These are phyloP conservation scores for Dendrolimus houi DNA, from an alignment of 2,888 invertebrate genomes.

Conservation along the genomic window DNA sequence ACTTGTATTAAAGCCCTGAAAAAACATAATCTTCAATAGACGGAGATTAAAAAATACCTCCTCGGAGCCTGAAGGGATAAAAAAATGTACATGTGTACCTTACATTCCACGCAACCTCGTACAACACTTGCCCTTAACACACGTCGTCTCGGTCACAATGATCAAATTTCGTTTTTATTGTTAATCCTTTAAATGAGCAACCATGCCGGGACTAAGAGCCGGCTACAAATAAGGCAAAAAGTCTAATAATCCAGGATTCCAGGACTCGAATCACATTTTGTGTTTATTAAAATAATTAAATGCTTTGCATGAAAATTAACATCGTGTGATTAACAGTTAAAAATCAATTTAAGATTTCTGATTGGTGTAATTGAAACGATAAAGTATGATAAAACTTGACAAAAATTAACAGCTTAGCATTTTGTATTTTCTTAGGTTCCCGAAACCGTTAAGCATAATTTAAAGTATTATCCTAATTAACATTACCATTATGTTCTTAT, in stretches of 20 bases:
- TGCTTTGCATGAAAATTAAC: background rate
- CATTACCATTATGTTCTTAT: too few species aligned
- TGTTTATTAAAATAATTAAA: background rate
- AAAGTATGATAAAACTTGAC: too few species aligned
- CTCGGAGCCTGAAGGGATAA: too few species aligned
- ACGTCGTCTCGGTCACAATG: slow-evolving; percentile 52
- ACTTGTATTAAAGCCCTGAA: too few species aligned
- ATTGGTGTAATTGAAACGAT: background rate
- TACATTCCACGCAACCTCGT: background rate
- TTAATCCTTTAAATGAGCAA: slow-evolving; percentile 68
- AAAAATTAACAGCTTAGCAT: too few species aligned
- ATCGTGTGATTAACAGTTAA: background rate
- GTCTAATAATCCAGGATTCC: slow-evolving; percentile 40
- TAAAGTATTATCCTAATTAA: too few species aligned
- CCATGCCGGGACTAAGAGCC: slow-evolving; percentile 48
- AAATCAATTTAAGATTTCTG: background rate
- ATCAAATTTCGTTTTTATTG: slow-evolving; percentile 77
- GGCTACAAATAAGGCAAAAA: slow-evolving; percentile 33
- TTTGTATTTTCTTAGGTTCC: too few species aligned
- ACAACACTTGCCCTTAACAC: slow-evolving; percentile 43
- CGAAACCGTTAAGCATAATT: too few species aligned
- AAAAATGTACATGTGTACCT: background rate
- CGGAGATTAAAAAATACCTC: too few species aligned
- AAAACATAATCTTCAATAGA: too few species aligned
- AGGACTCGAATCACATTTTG: slow-evolving; percentile 27